Percentiles rank a stretch among this genome's conserved stretches.
Conservation (phyloP, 2,797 vertebrate genomes). For the Odontamblyopus rebecca region DNA sequence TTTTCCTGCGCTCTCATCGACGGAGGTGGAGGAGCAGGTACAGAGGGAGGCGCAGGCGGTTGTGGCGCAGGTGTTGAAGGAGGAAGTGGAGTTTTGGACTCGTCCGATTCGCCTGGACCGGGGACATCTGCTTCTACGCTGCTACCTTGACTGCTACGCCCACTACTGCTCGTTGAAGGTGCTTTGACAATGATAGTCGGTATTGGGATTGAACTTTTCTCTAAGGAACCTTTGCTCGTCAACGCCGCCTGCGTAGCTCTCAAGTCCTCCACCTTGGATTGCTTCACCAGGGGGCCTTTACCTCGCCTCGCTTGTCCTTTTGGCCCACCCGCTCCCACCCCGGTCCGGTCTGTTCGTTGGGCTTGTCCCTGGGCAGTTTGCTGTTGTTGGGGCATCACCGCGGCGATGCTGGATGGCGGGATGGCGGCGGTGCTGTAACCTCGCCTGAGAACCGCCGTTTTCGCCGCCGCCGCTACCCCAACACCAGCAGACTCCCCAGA, state of each 20-base stretch:
- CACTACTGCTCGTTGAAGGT: constrained; percentile 93
- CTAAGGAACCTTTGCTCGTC: constrained; percentile 78
- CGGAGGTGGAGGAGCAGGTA: constrained; percentile 74
- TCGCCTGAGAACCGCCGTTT: constrained; percentile 74
- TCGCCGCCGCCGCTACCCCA: constrained; percentile 61
- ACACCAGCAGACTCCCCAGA: constrained; percentile 69
- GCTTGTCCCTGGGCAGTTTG: constrained; percentile 75
- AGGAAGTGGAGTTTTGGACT: constrained; percentile 71
- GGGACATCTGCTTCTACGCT: constrained; percentile 86
- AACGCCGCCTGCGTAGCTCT: constrained; percentile 74
- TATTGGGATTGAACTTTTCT: constrained; percentile 92
- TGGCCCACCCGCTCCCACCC: constrained; percentile 61
- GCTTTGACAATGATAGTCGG: constrained; percentile 95
- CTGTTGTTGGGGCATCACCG: constrained; percentile 79
- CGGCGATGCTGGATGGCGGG: constrained; percentile 75
- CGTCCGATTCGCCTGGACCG: constrained; percentile 68
- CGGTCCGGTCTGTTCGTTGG: constrained; percentile 66
- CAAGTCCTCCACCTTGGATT: constrained; percentile 88
- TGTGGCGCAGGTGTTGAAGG: constrained; percentile 75
- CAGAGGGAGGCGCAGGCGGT: constrained; percentile 79
- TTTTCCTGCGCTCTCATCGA: constrained; percentile 78
- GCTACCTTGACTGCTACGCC: constrained; percentile 93
- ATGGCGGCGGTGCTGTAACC: constrained; percentile 76
- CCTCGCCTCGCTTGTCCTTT: constrained; percentile 81
- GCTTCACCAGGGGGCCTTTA: constrained; percentile 89